Evolutionary conservation across 2,113 vertebrate species (phyloP), one percentile per base, ranked within the genome.

Genomic region (Chaetodon trifascialis): DNA sequence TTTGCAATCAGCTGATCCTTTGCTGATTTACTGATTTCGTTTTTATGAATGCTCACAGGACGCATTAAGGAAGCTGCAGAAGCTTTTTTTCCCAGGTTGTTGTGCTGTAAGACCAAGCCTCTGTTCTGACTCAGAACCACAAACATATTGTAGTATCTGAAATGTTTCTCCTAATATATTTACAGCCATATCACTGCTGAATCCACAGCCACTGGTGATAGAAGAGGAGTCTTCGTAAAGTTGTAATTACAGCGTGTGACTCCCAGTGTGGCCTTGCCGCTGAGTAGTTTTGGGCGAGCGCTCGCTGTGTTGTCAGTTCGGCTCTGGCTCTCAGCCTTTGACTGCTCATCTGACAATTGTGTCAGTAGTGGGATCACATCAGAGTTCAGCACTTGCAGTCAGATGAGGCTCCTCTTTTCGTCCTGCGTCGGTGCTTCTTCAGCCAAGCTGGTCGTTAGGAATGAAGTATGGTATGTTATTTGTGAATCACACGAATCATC

Each of bases 41-140:
- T 63, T 74, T 51, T 25, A 52, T 25, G 34, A 52, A 10, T 74
- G 16, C 1, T 42, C 59, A 30, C 73, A 63, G 8, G 23, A 40
- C 0, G 17, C 9, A 23, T 25, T 17, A 54, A 30, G 38, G n/a
- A 25, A 42, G 8, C 36, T 44, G 10, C 4, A 17, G 44, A 72
- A 8, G 21, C 5, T n/a, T 55, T 86, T 75, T 87, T 62, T 84
- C 86, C 73, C 70, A 64, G 73, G 51, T 70, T 72, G 54, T 42
- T 70, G 21, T 23, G 36, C 84, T 63, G 9, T 64, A 34, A n/a
- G n/a, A n/a, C n/a, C n/a, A n/a, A 44, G 11, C 44, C 44, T 21
- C 46, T 68, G 21, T 52, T 64, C 10, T 59, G 63, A 7, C 71
- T 58, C 11, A 1, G 21, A 2, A 25, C 11, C 52, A 36, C 14